These are phyloP conservation scores for Ageneiosus marmoratus DNA, from an alignment of 2,113 vertebrate genomes.

Conservation along the genomic window DNA sequence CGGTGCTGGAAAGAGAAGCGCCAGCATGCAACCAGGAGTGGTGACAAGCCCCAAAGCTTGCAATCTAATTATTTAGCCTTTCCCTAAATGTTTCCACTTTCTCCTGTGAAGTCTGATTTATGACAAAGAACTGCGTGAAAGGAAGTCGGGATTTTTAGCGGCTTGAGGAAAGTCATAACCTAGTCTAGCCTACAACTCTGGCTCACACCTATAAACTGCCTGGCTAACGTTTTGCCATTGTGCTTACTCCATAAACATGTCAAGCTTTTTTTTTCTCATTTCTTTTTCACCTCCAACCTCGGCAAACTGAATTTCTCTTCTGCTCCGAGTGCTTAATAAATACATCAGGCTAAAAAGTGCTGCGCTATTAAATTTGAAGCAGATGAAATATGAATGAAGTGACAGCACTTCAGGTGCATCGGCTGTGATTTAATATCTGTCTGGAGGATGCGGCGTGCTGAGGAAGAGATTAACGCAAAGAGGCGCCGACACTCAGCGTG, in stretches of 20 bases:
- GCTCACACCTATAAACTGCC: constrained; percentile 55
- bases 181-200: constrained; percentile 60
- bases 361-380: constrained; percentile 88
- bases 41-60: constrained; percentile 65
- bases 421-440: constrained; percentile 96
- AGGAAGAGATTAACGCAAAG: constrained; percentile 81
- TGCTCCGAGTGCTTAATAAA: constrained; percentile 90
- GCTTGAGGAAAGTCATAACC: constrained; percentile 57
- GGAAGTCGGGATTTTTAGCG: constrained; percentile 43
- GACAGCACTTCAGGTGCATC: constrained; percentile 87
- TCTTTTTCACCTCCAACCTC: constrained; percentile 73
- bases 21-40: constrained; percentile 27
- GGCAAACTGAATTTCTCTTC: constrained; percentile 83
- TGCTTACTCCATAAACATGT: constrained; percentile 96
- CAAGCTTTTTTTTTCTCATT: constrained; percentile 83
- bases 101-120: constrained; percentile 61
- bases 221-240: constrained; percentile 86
- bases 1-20: constrained; percentile 18
- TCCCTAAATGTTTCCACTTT: constrained; percentile 70
- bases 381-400: constrained; percentile 98
- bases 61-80: constrained; percentile 63
- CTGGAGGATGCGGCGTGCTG: constrained; percentile 51
- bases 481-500: constrained; percentile 72
- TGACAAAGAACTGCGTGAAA: constrained; percentile 63
- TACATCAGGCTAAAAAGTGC: constrained; percentile 91